phyloP scores from a whole-genome alignment of 2,113 vertebrate genomes.

The Xiphophorus couchianus region DNA sequence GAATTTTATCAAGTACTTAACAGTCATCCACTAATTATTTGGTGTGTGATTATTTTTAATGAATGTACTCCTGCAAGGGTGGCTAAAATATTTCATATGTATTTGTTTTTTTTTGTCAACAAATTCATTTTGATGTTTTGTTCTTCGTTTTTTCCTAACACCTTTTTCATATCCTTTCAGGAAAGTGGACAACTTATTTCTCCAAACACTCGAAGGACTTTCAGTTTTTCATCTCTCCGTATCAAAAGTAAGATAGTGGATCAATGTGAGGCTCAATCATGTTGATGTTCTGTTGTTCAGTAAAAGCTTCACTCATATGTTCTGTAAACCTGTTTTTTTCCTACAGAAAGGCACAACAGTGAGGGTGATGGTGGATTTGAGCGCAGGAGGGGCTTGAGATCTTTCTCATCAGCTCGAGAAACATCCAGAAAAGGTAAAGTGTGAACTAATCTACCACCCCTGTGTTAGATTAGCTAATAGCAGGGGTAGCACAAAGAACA shows the following conservation, averaged over 20 bases:
- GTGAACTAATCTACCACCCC: too few species aligned
- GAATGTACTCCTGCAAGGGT: not conserved
- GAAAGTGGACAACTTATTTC: constrained; percentile 18
- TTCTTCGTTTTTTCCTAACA: not conserved
- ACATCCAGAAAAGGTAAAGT: constrained; percentile 43
- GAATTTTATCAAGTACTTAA: not conserved
- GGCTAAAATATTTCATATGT: not conserved
- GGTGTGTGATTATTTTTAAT: not conserved
- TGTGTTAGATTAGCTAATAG: too few species aligned
- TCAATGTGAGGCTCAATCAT: not conserved
- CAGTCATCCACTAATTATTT: not conserved
- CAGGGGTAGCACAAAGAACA: too few species aligned
- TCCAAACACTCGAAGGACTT: constrained; percentile 49
- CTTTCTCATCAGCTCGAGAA: constrained; percentile 61
- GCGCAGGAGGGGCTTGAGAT: constrained; percentile 32
- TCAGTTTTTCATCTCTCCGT: constrained; percentile 72
- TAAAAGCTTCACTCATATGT: not conserved
- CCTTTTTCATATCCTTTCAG: constrained; percentile 7
- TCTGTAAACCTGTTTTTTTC: not conserved
- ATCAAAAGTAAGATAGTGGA: constrained; percentile 64
- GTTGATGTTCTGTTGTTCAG: not conserved
- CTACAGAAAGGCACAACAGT: constrained; percentile 42
- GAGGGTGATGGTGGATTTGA: constrained; percentile 23
- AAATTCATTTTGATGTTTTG: not conserved
- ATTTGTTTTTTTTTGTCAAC: not conserved